A percentile compares a stretch with the other conserved stretches of the same genome.
Conservation (phyloP, 2,888 invertebrate species). For the Beris morrisii region DNA sequence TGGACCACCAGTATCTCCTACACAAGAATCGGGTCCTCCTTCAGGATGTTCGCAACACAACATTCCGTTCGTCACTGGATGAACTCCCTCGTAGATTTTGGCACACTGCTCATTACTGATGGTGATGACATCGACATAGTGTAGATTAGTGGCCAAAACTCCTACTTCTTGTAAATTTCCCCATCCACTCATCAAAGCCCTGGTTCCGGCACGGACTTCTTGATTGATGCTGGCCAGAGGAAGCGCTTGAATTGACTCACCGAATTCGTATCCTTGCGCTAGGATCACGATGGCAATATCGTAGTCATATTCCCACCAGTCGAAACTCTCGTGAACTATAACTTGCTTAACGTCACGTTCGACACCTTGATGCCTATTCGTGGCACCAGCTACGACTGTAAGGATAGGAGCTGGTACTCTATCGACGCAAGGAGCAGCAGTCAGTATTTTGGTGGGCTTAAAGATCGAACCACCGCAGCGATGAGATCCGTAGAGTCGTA, state of each 20-base stretch:
- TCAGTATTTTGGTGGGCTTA: slow-evolving; percentile 2
- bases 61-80: slow-evolving; percentile 36
- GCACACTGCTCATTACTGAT: slow-evolving; percentile 54
- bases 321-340: slow-evolving; percentile 57
- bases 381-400: slow-evolving; percentile 60
- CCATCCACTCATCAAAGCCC: slow-evolving; percentile 36
- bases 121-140: slow-evolving; percentile 57
- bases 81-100: slow-evolving; percentile 47
- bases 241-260: slow-evolving; percentile 52
- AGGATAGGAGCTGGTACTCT: slow-evolving; percentile 40
- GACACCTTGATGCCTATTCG: slow-evolving; percentile 49
- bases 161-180: slow-evolving; percentile 43
- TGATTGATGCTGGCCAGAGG: slow-evolving; percentile 49
- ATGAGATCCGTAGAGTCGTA: slow-evolving; percentile 50
- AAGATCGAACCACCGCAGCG: slow-evolving; percentile 60
- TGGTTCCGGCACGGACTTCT: slow-evolving; percentile 10
- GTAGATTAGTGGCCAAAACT: slow-evolving; percentile 45
- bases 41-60: slow-evolving; percentile 36
- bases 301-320: slow-evolving; percentile 57
- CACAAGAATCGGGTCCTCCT: slow-evolving; percentile 31
- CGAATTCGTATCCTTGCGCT: slow-evolving; percentile 53
- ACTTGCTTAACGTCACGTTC: slow-evolving; percentile 1
- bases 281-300: slow-evolving; percentile 62
- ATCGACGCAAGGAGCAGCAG: slow-evolving; percentile 19
- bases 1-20: slow-evolving; percentile 16